Evolutionary conservation across 1,140 invertebrate genomes (phyloP), one percentile per base, ranked within the genome.

Genomic region (Ceratoteleas bidentatus): DNA sequence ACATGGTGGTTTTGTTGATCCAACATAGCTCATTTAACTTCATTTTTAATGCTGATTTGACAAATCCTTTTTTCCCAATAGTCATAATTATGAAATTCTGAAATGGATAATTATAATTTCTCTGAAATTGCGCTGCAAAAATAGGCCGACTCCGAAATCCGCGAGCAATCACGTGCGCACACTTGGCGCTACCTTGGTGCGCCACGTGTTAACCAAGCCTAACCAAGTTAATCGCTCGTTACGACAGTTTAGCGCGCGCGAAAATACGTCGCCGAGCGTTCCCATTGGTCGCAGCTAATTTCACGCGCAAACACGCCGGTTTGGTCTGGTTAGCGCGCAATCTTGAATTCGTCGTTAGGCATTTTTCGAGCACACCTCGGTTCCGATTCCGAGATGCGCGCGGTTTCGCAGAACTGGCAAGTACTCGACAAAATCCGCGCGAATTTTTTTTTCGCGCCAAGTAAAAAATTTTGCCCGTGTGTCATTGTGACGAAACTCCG

Each of bases 221-320:
- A 91, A 87, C 85, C n/a, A 84, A 90, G 88, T 90, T 91, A 91
- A 91, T 91, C 88, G 87, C 86, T 91, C 86, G 87, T 91, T 91
- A 91, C 89, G 78, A 87, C 84, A 85, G 72, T 89, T 91, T 91
- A 91, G 87, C 73, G 87, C 73, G 66, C 24, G 62, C 43, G 56
- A 85, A 84, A 65, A 81, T 80, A 62, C 69, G 65, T 53, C 24
- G 52, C 53, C 49, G 60, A 24, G 43, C 58, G 24, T 61, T 77
- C 74, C 79, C 52, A 86, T 89, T 88, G 81, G 85, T 13, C 68
- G 38, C 16, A 47, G 70, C 58, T 89, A 89, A 90, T 81, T 83
- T 60, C 34, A 58, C 58, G 33, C 24, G 79, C 85, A 90, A 90
- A 90, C 66, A 90, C 62, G 83, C 54, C 81, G 78, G 80, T 60